Percentiles rank a stretch among this genome's conserved stretches.
Evolutionary conservation across 2,113 vertebrate genomes (phyloP).

Genomic region (Xyliphius kryptos): DNA sequence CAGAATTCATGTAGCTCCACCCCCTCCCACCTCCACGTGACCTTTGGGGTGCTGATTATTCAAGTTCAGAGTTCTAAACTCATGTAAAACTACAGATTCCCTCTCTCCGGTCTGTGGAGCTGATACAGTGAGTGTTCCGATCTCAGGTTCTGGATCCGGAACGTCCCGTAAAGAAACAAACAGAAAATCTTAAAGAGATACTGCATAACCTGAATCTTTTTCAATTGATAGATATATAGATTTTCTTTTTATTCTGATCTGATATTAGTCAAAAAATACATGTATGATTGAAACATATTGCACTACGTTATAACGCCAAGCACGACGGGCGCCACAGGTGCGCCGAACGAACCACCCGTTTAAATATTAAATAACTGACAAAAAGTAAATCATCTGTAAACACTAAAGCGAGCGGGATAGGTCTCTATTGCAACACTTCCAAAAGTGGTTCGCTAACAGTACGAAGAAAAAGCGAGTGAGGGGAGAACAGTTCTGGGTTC

Average conservation of each 20-base stretch:
- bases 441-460: conserved; percentile 95
- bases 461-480: conserved; percentile 72
- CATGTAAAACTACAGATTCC: no score
- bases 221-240: conserved; percentile 53
- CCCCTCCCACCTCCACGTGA: no score
- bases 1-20: no score
- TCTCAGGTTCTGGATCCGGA: no score
- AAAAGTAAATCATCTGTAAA: conserved; percentile 90
- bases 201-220: conserved; percentile 36
- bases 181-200: no score
- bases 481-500: conserved; percentile 75
- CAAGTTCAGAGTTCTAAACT: no score
- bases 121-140: no score
- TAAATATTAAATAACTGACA: conserved; percentile 99
- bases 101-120: no score
- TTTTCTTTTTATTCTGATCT: conserved; percentile 76
- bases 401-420: conserved; percentile 81
- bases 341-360: conserved; percentile 92
- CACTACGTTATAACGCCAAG: conserved; percentile 95
- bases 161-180: no score
- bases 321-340: conserved; percentile 89
- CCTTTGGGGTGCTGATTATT: no score
- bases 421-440: conserved; percentile 95
- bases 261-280: conserved; percentile 99
- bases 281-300: conserved; percentile 93